These are phyloP conservation scores for Ictidomys tridecemlineatus DNA, from an alignment of 2,113 vertebrate species.

Conservation along the genomic window DNA sequence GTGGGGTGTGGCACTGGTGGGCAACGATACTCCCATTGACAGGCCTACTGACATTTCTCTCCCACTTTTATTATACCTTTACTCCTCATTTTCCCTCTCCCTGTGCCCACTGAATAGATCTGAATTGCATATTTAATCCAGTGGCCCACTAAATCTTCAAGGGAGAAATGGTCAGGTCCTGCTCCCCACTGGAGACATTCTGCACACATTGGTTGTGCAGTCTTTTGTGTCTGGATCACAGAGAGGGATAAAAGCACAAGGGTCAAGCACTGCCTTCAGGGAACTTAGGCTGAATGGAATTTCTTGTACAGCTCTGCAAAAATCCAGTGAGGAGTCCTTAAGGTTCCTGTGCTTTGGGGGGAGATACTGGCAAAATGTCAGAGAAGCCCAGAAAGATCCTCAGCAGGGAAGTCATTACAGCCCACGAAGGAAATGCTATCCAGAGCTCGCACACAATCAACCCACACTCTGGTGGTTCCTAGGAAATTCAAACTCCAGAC, in stretches of 20 bases:
- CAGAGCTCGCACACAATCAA: background rate
- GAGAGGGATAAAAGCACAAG: background rate
- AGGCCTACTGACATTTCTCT: background rate
- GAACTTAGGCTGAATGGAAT: background rate
- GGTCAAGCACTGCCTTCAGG: background rate
- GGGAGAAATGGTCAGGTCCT: background rate
- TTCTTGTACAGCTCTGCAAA: background rate
- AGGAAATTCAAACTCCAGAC: background rate
- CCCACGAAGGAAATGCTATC: background rate
- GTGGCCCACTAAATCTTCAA: background rate
- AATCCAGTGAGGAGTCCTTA: background rate
- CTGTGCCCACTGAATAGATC: background rate
- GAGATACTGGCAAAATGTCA: background rate
- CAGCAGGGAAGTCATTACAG: background rate
- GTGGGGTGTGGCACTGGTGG: background rate
- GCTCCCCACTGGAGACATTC: background rate
- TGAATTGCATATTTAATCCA: background rate
- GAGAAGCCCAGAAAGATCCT: background rate
- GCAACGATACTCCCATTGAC: background rate
- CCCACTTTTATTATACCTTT: background rate
- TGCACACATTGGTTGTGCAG: background rate
- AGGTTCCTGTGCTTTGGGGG: background rate
- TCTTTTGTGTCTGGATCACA: background rate
- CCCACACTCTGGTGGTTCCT: background rate
- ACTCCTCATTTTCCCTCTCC: background rate